phyloP scores from a whole-genome alignment of 2,888 invertebrate species.

The Oeneis ivallda region DNA sequence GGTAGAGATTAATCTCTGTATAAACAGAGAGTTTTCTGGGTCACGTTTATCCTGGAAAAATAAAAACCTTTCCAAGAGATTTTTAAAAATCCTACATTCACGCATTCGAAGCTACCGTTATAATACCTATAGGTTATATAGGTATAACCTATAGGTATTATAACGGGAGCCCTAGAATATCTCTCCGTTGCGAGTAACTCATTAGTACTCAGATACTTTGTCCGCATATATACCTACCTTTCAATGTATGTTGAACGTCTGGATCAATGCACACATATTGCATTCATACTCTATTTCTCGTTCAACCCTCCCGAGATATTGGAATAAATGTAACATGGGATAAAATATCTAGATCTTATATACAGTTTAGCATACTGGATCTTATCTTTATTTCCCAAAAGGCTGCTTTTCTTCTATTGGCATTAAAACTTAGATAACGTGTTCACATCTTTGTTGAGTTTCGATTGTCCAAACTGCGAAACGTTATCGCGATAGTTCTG shows the following conservation, averaged over 20 bases:
- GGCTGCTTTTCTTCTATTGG: not conserved
- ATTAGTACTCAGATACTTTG: not conserved
- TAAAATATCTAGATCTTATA: not conserved
- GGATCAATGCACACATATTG: conserved; percentile 14
- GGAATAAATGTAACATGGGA: not conserved
- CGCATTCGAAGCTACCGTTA: too few species aligned
- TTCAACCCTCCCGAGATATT: conserved; percentile 3
- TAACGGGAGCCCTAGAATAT: not conserved
- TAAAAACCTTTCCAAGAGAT: too few species aligned
- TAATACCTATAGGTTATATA: too few species aligned
- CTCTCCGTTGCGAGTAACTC: not conserved
- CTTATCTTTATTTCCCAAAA: not conserved
- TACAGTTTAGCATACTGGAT: not conserved
- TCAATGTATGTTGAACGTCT: conserved; percentile 18
- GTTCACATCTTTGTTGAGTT: too few species aligned
- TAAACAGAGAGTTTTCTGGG: too few species aligned
- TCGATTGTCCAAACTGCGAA: too few species aligned
- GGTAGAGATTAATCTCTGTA: too few species aligned
- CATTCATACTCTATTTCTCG: conserved; percentile 16
- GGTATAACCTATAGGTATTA: too few species aligned
- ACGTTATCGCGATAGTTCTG: too few species aligned
- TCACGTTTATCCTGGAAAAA: too few species aligned
- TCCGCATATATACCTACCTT: not conserved
- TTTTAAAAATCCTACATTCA: too few species aligned
- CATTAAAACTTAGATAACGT: too few species aligned